Base-by-base conservation (phyloP, 2,797 vertebrate genomes). In the Acanthurus leucopareius region DNA sequence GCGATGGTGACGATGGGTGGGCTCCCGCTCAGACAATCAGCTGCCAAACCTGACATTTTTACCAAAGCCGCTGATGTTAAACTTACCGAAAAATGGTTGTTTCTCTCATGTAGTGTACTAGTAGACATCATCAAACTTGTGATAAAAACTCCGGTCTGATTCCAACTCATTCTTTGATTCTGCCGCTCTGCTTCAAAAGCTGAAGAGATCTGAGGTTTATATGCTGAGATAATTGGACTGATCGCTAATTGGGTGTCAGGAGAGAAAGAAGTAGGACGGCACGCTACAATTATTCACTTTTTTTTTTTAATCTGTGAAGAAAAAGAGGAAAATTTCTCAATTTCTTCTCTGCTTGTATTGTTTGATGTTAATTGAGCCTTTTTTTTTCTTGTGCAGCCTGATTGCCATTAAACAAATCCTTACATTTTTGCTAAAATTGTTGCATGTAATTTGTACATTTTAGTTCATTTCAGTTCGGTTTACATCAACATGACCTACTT, bases 91-190 rank as follows among this genome's bases (percentile, higher is more conserved):
- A 63, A 57, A 75, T 51, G 15, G 68, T 25, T 69, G 19, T 3
- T 15, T 63, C 52, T 68, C 40, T 70, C 42, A 52, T 79, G 32
- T 61, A 17, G 14, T 54, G 54, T 49, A 38, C 52, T 45, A 53
- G 61, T 13, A 60, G 48, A 82, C 64, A 53, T 75, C 75, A 83
- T 80, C 88, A 77, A 82, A 85, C 52, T 45, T 20, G 59, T 74
- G 44, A 75, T 69, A 70, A 70, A 68, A 61, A 66, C 65, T 73
- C 62, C 63, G 74, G 74, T 86, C 58, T 68, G 62, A 84, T 69
- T 88, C 72, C 62, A 76, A 16, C 62, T 83, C 65, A 19, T 73
- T 77, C 56, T 90, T 88, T 90, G 77, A 82, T 89, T 79, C 83
- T 69, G 60, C 72, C 54, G 77, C 28, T 76, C 54, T 49, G 56